Evolutionary conservation across 2,113 vertebrate species (phyloP).

Genomic region (Onychostruthus taczanowskii): DNA sequence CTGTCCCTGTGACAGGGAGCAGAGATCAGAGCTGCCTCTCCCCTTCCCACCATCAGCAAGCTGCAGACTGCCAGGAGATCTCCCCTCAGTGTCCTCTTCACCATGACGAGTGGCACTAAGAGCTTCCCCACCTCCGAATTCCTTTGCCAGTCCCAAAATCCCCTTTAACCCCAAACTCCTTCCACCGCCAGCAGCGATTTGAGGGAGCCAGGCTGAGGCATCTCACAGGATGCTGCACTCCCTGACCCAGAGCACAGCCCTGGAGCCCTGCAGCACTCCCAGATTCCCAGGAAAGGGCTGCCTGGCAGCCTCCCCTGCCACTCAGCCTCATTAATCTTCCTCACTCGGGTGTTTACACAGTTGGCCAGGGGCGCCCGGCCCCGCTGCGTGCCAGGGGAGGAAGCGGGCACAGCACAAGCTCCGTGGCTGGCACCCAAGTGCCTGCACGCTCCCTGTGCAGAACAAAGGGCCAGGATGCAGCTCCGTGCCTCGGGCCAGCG

Average conservation of each 20-base stretch:
- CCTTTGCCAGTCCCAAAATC: accelerated
- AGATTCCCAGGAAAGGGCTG: not conserved
- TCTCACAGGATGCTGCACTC: accelerated
- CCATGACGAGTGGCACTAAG: accelerated
- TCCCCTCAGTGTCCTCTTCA: not conserved
- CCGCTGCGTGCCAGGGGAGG: conserved; percentile 18
- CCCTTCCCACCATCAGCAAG: too few relatives aligned
- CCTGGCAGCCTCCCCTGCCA: not conserved
- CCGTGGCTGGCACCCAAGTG: conserved; percentile 1
- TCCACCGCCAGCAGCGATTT: accelerated
- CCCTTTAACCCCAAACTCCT: accelerated
- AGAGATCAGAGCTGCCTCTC: accelerated
- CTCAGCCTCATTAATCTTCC: not conserved
- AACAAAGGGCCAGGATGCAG: not conserved
- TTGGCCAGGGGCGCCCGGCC: not conserved
- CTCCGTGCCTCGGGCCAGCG: not conserved
- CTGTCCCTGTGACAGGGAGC: not conserved
- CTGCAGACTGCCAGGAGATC: too few relatives aligned
- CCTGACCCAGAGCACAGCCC: not conserved
- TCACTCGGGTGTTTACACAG: not conserved
- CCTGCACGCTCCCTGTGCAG: not conserved
- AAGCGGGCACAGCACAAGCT: not conserved
- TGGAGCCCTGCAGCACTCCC: not conserved
- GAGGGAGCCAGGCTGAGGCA: not conserved
- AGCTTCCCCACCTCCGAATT: accelerated